phyloP scores from a whole-genome alignment of 2,113 vertebrate genomes.

The Eretmochelys imbricata region DNA sequence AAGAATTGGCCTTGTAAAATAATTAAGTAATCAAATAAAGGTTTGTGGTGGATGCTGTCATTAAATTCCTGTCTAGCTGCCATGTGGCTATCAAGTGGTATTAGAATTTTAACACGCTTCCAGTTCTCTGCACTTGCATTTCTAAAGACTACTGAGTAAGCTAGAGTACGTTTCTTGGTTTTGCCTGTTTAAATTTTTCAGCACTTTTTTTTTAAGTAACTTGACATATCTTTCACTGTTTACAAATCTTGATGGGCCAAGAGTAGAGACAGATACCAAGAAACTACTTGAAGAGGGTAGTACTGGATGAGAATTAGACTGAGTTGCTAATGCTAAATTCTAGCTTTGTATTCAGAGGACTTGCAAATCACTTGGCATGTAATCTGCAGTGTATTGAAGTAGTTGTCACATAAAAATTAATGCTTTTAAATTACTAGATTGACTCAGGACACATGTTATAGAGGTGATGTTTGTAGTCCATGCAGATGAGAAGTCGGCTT shows the following conservation, averaged over 20 bases:
- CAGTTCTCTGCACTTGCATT: conserved; percentile 14
- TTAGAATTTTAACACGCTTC: conserved; percentile 42
- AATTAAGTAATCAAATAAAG: conserved; percentile 69
- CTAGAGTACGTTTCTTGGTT: neutral
- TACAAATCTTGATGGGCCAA: neutral
- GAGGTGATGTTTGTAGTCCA: conserved; percentile 35
- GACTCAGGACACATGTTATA: neutral
- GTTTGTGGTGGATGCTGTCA: conserved; percentile 55
- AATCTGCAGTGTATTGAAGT: neutral
- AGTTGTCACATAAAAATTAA: neutral
- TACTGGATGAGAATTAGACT: neutral
- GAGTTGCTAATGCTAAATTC: neutral
- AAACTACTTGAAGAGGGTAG: neutral
- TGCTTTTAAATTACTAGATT: neutral
- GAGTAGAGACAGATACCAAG: neutral
- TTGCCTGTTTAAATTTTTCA: neutral
- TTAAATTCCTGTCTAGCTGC: conserved; percentile 48
- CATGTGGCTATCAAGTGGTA: conserved; percentile 57
- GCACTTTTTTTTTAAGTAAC: neutral
- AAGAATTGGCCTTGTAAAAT: conserved; percentile 59
- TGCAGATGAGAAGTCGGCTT: neutral
- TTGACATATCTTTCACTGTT: neutral
- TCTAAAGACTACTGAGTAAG: conserved; percentile 24
- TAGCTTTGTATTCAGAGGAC: neutral
- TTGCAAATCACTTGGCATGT: neutral